These are phyloP conservation scores for Canis aureus DNA, from an alignment of 2,113 vertebrate species.

Conservation along the genomic window DNA sequence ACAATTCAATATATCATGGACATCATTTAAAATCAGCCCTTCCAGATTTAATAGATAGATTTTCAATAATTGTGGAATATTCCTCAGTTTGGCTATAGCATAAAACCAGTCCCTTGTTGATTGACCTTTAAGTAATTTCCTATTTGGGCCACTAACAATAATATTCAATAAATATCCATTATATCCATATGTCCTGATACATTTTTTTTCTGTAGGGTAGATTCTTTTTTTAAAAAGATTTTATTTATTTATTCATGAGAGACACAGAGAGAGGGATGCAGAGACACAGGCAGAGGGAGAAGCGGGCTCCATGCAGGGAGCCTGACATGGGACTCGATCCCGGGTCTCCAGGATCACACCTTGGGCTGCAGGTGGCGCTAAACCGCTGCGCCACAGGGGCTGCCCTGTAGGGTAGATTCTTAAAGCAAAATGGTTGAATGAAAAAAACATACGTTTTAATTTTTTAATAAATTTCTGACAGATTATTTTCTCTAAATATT, in stretches of 20 bases:
- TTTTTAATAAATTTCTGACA: slow-evolving; percentile 52
- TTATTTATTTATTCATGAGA: too few species aligned
- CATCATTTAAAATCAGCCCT: neutral
- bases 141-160: neutral
- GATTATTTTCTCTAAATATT: neutral
- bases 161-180: neutral
- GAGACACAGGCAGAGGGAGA: too few species aligned
- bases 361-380: too few species aligned
- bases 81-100: neutral
- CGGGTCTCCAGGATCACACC: too few species aligned
- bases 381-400: too few species aligned
- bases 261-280: too few species aligned
- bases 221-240: neutral
- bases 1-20: neutral
- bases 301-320: too few species aligned
- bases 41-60: neutral
- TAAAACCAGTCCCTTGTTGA: neutral
- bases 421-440: neutral
- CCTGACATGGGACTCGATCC: too few species aligned
- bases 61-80: slow-evolving; percentile 10
- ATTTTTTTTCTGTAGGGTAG: slow-evolving; percentile 21
- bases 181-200: neutral
- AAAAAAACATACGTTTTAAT: slow-evolving; percentile 10
- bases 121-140: slow-evolving; percentile 35
- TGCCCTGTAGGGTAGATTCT: neutral